Base-by-base conservation (phyloP, 2,113 vertebrate genomes). In the Acanthochromis polyacanthus region DNA sequence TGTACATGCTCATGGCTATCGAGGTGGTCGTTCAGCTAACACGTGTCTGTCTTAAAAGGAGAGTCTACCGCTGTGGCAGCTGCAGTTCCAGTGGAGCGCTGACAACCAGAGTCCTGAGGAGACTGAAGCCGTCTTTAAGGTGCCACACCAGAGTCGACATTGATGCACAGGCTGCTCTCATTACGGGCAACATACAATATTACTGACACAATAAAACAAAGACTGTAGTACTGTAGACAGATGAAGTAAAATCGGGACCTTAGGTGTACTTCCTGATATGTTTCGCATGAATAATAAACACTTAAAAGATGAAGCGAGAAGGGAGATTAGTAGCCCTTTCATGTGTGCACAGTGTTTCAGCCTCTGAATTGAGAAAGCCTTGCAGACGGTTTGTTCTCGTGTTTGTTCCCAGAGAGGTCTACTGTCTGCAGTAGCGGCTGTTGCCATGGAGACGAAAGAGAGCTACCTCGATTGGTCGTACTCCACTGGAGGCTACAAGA, bases 391-490 rank as follows among this genome's bases (percentile, higher is more conserved):
- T 85, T 84, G 55, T 81, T 77, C 46, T 71, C 22, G 61, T 45
- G 52, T 59, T 67, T 88, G 60, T 75, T 87, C 83, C 38, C 93
- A 99, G 98, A 96, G 92, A 92, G 96, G 95, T 59, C 71, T 97
- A 45, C 25, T 68, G 77, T 95, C 93, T 80, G 73, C 93, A 10
- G 92, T 82, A 0, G 86, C 95, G 20, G 75, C 90, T 5, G 92
- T 95, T 78, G 95, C 96, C 69, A 80, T 93, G 80, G 92, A 89
- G 74, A 93, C 98, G 92, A 99, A 99, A 93, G 95, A 96, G 36
- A 85, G 88, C 73, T 99, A 98, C 85, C 93, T 99, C 8, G 93
- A 96, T 67, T 99, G 98, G 98, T 96, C 96, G 17, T 96, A 96
- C 79, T 91, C 90, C 84, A 95, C 72, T 0, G 84, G 93, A 52